Conservation (phyloP, 2,113 vertebrate genomes). For the Xenopus laevis region DNA sequence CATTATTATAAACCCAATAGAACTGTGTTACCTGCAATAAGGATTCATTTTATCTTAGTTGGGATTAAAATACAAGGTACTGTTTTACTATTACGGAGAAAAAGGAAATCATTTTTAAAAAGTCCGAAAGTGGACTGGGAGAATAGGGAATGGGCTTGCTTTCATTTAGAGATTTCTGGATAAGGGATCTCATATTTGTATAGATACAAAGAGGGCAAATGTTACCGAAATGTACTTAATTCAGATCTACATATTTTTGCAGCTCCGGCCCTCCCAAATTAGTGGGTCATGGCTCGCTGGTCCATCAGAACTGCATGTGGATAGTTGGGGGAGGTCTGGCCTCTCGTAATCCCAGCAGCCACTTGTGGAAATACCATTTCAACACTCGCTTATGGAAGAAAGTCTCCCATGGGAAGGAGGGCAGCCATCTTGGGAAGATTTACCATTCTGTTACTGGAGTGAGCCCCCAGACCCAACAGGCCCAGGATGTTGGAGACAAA, state of each 20-base stretch:
- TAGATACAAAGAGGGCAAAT: too few relatives aligned
- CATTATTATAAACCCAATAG: too few relatives aligned
- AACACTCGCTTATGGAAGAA: conserved; percentile 67
- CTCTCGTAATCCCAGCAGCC: conserved; percentile 51
- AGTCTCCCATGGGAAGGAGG: conserved; percentile 51
- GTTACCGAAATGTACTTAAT: too few relatives aligned
- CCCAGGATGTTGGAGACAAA: neutral
- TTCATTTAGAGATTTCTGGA: too few relatives aligned
- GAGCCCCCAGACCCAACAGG: conserved; percentile 51
- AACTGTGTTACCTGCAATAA: too few relatives aligned
- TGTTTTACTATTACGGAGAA: too few relatives aligned
- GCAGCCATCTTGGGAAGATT: conserved; percentile 59
- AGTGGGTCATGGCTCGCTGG: conserved; percentile 72
- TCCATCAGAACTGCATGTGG: conserved; percentile 74
- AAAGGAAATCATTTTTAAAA: too few relatives aligned
- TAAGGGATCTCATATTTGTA: too few relatives aligned
- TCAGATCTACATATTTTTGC: neutral
- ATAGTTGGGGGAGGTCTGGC: conserved; percentile 76
- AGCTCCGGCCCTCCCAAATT: conserved; percentile 76
- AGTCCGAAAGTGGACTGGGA: too few relatives aligned
- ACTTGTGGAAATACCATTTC: conserved; percentile 76
- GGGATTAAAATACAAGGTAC: too few relatives aligned
- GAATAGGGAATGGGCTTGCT: too few relatives aligned
- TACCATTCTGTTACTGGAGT: conserved; percentile 73
- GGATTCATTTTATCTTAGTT: too few relatives aligned